Evolutionary conservation across 2,888 invertebrate species (phyloP).

Genomic region (Crematogaster levior): DNA sequence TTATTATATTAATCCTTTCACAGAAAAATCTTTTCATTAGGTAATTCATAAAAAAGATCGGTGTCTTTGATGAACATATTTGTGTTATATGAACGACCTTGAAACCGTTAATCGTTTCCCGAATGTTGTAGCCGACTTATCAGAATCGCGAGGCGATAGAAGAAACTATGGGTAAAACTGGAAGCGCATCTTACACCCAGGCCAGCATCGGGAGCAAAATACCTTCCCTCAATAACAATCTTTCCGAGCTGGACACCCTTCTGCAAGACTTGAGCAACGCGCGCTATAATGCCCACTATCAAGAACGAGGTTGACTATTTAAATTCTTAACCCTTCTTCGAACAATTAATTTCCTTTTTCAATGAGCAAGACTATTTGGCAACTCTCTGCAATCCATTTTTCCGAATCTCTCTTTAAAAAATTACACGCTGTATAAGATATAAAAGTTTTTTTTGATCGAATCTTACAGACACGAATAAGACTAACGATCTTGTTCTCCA

Average conservation of each 20-base stretch:
- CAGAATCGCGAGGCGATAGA: constrained; percentile 87
- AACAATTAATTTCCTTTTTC: not conserved
- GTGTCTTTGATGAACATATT: not conserved
- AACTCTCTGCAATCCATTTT: not conserved
- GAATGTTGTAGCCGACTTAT: constrained; percentile 88
- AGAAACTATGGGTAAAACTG: constrained; percentile 86
- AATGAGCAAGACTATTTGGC: not conserved
- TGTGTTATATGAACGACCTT: not conserved
- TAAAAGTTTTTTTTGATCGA: not conserved
- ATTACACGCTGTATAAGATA: not conserved
- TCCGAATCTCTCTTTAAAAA: not conserved
- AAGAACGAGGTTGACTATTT: constrained; percentile 85
- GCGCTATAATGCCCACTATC: constrained; percentile 86
- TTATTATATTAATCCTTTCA: not conserved
- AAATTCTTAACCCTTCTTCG: constrained; percentile 7
- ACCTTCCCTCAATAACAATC: constrained; percentile 89
- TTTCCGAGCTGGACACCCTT: constrained; percentile 96
- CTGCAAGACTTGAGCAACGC: constrained; percentile 96
- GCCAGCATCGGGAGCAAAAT: constrained; percentile 82
- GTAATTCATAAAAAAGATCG: not conserved
- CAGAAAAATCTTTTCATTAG: not conserved
- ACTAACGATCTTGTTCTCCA: not conserved
- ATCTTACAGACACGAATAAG: not conserved
- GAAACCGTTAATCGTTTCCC: constrained; percentile 10
- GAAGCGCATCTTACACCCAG: constrained; percentile 75